phyloP scores from a whole-genome alignment of 92 coral and sea anemone genomes.

The Porites lobata region DNA sequence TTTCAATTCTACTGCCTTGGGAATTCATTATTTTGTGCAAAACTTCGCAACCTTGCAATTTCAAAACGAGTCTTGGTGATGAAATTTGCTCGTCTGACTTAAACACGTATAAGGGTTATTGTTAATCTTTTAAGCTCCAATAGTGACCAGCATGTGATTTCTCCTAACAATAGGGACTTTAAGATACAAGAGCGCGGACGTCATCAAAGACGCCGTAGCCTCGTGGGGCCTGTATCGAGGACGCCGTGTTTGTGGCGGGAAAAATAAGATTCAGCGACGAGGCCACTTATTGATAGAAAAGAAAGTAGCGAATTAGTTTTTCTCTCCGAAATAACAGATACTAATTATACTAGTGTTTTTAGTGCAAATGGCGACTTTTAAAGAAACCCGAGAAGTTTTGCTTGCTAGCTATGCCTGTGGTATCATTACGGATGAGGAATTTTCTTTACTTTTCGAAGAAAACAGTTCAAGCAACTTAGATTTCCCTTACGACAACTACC shows the following conservation, averaged over 20 bases:
- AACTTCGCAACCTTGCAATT: too few species aligned
- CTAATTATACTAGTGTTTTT: not conserved
- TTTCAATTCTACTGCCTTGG: too few species aligned
- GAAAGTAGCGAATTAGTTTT: constrained; percentile 12
- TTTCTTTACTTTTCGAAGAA: constrained; percentile 39
- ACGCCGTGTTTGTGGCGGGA: constrained; percentile 38
- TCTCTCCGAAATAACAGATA: not conserved
- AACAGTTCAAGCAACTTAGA: constrained; percentile 45
- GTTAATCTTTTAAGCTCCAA: too few species aligned
- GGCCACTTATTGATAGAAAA: constrained; percentile 3
- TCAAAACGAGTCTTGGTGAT: too few species aligned
- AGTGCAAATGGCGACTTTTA: constrained; percentile 36
- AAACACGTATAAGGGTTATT: too few species aligned
- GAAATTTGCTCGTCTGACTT: too few species aligned
- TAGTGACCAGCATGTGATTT: too few species aligned
- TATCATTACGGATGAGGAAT: constrained; percentile 52
- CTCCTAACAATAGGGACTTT: too few species aligned
- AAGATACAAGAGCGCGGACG: too few species aligned
- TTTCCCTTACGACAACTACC: constrained; percentile 56
- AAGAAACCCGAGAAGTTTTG: constrained; percentile 42
- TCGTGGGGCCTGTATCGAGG: constrained; percentile 28
- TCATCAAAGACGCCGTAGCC: too few species aligned
- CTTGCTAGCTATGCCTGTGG: constrained; percentile 28
- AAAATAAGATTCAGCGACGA: constrained; percentile 32
- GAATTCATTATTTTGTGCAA: too few species aligned